phyloP scores from a whole-genome alignment of 2,797 vertebrate genomes.

The Lateolabrax maculatus region DNA sequence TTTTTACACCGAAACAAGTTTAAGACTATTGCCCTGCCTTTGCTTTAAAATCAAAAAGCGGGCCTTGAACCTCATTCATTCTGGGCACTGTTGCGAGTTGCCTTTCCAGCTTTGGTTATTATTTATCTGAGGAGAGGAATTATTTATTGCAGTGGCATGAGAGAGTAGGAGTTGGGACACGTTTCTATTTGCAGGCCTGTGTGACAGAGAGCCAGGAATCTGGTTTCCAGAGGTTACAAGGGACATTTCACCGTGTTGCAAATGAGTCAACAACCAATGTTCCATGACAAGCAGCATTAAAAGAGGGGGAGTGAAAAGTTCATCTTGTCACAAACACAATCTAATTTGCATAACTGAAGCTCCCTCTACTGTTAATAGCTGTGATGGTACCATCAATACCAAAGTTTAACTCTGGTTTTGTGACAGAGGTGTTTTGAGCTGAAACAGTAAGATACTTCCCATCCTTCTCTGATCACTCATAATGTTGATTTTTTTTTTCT shows the following conservation, averaged over 20 bases:
- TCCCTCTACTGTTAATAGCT: constrained; percentile 77
- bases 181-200: constrained; percentile 46
- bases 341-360: constrained; percentile 77
- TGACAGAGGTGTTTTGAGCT: constrained; percentile 53
- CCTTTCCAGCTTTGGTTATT: constrained; percentile 42
- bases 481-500: constrained; percentile 30
- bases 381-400: constrained; percentile 69
- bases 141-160: constrained; percentile 46
- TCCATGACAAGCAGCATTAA: constrained; percentile 69
- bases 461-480: constrained; percentile 62
- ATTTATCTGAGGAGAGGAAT: constrained; percentile 46
- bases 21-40: constrained; percentile 27
- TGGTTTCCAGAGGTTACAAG: constrained; percentile 64
- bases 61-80: constrained; percentile 22
- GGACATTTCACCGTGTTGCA: constrained; percentile 55
- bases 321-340: constrained; percentile 64
- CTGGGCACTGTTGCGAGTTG: constrained; percentile 17
- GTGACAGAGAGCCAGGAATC: constrained; percentile 43
- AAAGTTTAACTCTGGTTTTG: constrained; percentile 38
- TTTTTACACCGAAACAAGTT: constrained; percentile 48
- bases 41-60: constrained; percentile 37
- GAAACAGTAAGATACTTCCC: constrained; percentile 56
- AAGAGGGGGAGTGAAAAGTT: constrained; percentile 71
- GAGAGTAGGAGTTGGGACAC: constrained; percentile 29
- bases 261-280: constrained; percentile 71